Base-by-base conservation (phyloP, 2,888 invertebrate species). In the Magallana nippona region DNA sequence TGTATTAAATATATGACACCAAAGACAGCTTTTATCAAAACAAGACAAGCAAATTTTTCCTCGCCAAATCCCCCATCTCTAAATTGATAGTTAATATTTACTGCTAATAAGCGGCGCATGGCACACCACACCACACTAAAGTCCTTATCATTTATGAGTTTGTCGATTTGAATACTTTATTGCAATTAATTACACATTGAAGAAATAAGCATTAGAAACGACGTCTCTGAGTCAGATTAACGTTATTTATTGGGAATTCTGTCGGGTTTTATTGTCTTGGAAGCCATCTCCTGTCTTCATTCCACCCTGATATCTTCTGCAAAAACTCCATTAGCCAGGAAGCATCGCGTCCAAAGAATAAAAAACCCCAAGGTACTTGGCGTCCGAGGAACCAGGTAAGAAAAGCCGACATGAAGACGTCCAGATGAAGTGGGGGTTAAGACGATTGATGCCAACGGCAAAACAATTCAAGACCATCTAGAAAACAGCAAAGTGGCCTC, bases 1-100 rank as follows among this genome's bases (percentile, higher is more conserved):
- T 55, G 79, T 86, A 82, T 58, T 78, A 81, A 84, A 82, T 84
- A 86, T 86, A 84, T 84, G 83, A 86, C 84, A 79, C 84, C 84
- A 86, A 86, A 86, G 80, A 82, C 82, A 60, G 80, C 60, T 62
- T 71, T 71, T 79, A 79, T 84, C 78, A 79, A 82, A 82, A 58
- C 60, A 82, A 55, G 80, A 71, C 84, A 82, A 82, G 79, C 82
- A 60, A 82, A 57, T 81, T 71, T 44, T 81, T 58, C 60, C 78
- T 32, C 55, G 63, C 78, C 82, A 84, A 84, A 82, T 63, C 82
- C 32, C 27, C 32, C 63, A 63, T 78, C 58, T 71, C 71, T 71
- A 71, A 71, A 71, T 71, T 71, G 71, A 71, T 71, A 71, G 71
- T 71, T 71, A 71, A 78, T 84, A 84, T 84, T 82, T 77, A 55